Evolutionary conservation across 2,113 vertebrate genomes (phyloP).

Genomic region (Zootoca vivipara): DNA sequence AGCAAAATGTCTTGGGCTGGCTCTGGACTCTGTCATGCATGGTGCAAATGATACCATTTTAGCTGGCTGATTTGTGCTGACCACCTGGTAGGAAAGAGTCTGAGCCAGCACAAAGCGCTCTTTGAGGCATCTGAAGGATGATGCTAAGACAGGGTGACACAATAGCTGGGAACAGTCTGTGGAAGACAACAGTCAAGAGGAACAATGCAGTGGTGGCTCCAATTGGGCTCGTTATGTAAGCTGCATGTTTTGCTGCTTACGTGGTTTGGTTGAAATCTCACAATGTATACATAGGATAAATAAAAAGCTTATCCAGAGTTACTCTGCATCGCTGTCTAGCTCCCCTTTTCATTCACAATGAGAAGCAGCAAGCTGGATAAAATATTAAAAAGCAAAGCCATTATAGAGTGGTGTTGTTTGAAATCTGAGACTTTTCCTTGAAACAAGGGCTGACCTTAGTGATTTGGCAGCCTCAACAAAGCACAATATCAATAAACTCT

Average conservation of each 20-base stretch:
- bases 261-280: neutral
- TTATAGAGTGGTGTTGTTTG: neutral
- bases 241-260: neutral
- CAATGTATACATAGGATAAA: neutral
- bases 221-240: neutral
- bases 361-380: neutral
- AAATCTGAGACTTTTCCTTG: neutral
- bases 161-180: neutral
- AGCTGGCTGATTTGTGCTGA: neutral
- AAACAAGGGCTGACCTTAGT: neutral
- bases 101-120: neutral
- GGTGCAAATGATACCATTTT: neutral
- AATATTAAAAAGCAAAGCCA: neutral
- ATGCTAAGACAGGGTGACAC: constrained; percentile 1
- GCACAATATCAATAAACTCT: neutral
- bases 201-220: neutral
- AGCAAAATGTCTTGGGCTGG: neutral
- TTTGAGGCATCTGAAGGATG: neutral
- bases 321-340: neutral
- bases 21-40: neutral
- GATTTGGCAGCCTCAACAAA: neutral
- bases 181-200: neutral
- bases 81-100: neutral
- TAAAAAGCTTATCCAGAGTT: neutral
- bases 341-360: neutral